Conservation (phyloP, 2,113 vertebrate genomes). For the Mionectes macconnelli region DNA sequence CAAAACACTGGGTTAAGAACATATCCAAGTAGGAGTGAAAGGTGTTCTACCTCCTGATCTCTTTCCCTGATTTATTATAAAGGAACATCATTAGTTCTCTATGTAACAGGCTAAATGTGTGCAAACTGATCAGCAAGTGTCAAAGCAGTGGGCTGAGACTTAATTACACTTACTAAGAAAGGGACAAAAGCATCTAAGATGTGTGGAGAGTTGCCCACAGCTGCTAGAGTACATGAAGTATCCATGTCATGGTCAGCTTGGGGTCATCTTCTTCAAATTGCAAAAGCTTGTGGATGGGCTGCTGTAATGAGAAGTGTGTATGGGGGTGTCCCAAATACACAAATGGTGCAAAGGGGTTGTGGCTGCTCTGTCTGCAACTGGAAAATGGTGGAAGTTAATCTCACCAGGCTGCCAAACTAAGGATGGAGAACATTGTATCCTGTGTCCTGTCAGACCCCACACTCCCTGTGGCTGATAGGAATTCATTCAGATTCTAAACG, state of each 20-base stretch:
- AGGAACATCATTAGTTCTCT: background rate
- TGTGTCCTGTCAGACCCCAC: accelerated
- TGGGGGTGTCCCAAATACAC: background rate
- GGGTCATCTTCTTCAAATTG: background rate
- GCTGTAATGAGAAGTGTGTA: background rate
- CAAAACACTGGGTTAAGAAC: constrained; percentile 13
- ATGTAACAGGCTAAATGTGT: background rate
- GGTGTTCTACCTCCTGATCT: background rate
- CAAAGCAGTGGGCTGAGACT: background rate
- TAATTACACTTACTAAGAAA: background rate
- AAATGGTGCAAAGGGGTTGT: background rate
- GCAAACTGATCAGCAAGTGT: background rate
- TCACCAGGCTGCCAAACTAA: background rate
- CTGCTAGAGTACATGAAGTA: background rate
- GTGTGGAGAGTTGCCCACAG: background rate
- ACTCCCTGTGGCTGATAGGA: background rate
- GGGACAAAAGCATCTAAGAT: background rate
- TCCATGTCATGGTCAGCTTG: accelerated
- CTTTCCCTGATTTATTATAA: background rate
- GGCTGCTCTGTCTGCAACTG: background rate
- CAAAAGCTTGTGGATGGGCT: background rate
- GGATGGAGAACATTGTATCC: background rate
- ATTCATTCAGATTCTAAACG: background rate
- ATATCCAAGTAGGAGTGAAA: background rate
- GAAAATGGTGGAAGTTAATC: background rate